Evolutionary conservation across 2,113 vertebrate genomes (phyloP).

Genomic region (Chaenogobius annularis): DNA sequence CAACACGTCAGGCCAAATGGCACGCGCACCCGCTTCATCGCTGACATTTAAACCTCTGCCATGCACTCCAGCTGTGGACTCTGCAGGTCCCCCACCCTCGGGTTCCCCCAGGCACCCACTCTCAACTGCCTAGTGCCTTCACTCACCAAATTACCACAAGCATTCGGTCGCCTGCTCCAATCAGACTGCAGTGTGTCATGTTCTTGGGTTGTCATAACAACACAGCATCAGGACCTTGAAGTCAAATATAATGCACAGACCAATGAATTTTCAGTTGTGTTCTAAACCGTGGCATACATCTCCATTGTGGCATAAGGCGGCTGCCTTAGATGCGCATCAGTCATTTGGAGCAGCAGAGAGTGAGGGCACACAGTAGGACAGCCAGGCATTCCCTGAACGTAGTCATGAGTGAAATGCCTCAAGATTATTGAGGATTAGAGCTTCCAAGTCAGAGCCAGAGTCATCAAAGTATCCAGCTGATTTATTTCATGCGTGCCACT

Average conservation of each 20-base stretch:
- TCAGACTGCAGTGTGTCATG: constrained; percentile 2
- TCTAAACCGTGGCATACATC: not conserved
- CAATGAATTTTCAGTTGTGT: not conserved
- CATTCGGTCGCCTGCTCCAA: not conserved
- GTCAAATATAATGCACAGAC: constrained; percentile 3
- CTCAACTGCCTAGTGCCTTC: constrained; percentile 29
- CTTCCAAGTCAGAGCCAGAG: constrained; percentile 14
- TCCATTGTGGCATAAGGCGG: not conserved
- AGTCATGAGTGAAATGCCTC: constrained; percentile 13
- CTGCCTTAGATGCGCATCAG: constrained; percentile 2
- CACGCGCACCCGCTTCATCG: constrained; percentile 64
- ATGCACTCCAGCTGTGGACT: constrained; percentile 75
- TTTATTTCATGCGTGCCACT: constrained; percentile 11
- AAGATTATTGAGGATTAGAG: constrained; percentile 16
- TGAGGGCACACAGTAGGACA: constrained; percentile 4
- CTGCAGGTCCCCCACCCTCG: constrained; percentile 31
- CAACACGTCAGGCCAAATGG: constrained; percentile 71
- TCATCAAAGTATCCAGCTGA: not conserved
- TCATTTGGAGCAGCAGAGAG: constrained; percentile 5
- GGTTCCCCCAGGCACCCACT: constrained; percentile 33
- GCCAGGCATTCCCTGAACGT: constrained; percentile 6
- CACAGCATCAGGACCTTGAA: not conserved
- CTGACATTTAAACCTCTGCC: constrained; percentile 80
- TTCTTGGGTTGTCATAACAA: constrained; percentile 1
- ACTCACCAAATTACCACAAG: constrained; percentile 37